A percentile compares a stretch with the other conserved stretches of the same genome.
phyloP scores from a whole-genome alignment of 30 jellyfish, hydroid and myxozoan genomes.

The Aurelia aurita region DNA sequence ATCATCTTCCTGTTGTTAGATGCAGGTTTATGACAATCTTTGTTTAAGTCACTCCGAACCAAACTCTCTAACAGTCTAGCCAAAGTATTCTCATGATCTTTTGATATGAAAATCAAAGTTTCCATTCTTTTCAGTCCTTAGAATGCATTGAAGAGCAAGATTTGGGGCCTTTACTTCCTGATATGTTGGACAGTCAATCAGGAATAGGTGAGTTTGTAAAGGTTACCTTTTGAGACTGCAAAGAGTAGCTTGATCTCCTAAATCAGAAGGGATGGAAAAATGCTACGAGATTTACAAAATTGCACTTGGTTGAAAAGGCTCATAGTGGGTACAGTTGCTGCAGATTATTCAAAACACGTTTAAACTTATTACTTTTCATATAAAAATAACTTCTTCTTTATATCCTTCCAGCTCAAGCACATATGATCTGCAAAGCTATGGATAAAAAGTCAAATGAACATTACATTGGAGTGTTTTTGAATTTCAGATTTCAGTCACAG shows the following conservation, averaged over 20 bases:
- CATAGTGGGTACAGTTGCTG: no score
- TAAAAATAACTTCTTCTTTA: no score
- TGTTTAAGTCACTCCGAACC: no score
- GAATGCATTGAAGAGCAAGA: conserved; percentile 72
- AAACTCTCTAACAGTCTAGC: no score
- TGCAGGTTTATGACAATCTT: no score
- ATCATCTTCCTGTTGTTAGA: no score
- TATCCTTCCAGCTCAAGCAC: conserved; percentile 57
- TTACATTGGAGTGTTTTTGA: conserved; percentile 50
- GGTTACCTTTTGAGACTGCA: no score
- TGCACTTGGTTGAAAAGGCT: no score
- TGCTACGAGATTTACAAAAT: no score
- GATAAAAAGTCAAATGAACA: conserved; percentile 22
- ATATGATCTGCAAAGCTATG: conserved; percentile 32
- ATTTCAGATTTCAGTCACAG: conserved; percentile 66
- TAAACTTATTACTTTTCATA: no score
- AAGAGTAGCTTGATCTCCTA: background rate
- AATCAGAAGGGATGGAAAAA: background rate
- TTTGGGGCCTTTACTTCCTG: conserved; percentile 74
- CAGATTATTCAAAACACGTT: background rate
- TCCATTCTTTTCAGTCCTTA: conserved; percentile 43
- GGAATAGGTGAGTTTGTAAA: conserved; percentile 78
- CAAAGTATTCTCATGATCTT: no score
- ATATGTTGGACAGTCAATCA: conserved; percentile 63
- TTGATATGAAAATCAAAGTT: background rate